Conservation (phyloP, 2,113 vertebrate species). For the Chaenocephalus aceratus region DNA sequence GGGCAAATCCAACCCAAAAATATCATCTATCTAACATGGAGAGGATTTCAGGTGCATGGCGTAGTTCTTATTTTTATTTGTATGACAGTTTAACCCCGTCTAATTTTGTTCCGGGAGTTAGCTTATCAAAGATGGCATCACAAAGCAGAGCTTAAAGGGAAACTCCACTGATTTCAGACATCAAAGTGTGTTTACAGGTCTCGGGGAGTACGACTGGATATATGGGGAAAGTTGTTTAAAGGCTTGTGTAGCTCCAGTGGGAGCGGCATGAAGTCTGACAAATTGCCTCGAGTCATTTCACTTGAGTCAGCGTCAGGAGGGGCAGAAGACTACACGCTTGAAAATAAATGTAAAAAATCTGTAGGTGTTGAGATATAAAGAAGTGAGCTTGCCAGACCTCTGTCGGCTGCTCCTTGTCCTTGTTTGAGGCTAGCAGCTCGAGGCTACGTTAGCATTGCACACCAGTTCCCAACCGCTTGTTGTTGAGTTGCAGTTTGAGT, state of each 20-base stretch:
- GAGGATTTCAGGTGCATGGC: not conserved
- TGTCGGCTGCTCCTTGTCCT: not conserved
- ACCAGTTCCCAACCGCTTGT: not conserved
- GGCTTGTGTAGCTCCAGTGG: not conserved
- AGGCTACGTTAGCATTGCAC: not conserved
- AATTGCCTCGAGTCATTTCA: constrained; percentile 3
- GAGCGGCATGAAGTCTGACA: not conserved
- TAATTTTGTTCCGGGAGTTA: constrained; percentile 13
- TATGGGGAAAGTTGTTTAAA: not conserved
- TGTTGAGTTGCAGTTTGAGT: not conserved
- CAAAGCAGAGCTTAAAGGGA: constrained; percentile 2
- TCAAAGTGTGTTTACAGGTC: constrained; percentile 16
- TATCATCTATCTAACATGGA: not conserved
- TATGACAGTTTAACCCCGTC: constrained; percentile 10
- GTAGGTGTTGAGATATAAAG: not conserved
- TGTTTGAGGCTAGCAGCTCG: not conserved
- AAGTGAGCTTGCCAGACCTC: not conserved
- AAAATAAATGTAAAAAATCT: not conserved
- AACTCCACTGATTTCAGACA: constrained; percentile 22
- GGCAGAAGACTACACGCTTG: not conserved
- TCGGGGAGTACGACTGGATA: not conserved
- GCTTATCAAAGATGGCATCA: constrained; percentile 23
- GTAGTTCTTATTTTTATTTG: not conserved
- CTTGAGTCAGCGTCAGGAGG: not conserved
- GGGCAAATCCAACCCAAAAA: not conserved